A percentile compares a stretch with the other conserved stretches of the same genome.
Evolutionary conservation across 2,113 vertebrate genomes (phyloP).

Genomic region (Poeciliopsis turrubarensis): DNA sequence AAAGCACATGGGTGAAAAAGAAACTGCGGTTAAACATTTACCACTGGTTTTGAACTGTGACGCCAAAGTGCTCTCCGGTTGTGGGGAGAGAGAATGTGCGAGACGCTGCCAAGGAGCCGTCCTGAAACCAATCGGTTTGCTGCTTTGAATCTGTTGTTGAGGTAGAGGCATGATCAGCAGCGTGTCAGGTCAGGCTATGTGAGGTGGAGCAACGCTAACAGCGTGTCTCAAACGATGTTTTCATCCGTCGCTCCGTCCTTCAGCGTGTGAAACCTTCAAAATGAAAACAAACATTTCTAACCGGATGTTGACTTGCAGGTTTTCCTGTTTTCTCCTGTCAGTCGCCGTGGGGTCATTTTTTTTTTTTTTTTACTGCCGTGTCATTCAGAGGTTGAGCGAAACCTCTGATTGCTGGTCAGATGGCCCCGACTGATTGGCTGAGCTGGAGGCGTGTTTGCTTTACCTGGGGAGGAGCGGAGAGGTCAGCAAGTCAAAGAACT

Average conservation of each 20-base stretch:
- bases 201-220: not conserved
- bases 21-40: not conserved
- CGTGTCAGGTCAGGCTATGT: not conserved
- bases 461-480: not conserved
- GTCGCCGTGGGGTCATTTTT: not conserved
- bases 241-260: not conserved
- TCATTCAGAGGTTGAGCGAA: no score
- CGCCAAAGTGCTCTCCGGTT: not conserved
- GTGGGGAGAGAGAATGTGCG: not conserved
- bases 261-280: not conserved
- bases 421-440: constrained; percentile 56
- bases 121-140: not conserved
- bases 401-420: not conserved
- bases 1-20: no score
- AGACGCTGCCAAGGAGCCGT: not conserved
- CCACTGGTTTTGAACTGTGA: not conserved
- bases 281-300: not conserved
- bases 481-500: constrained; percentile 30
- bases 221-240: not conserved
- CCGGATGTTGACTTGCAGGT: not conserved
- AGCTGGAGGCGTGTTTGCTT: constrained; percentile 48
- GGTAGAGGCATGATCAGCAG: not conserved
- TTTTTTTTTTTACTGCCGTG: constrained; percentile 30
- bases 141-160: not conserved
- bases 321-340: not conserved